Evolutionary conservation across 2,888 invertebrate species (phyloP), one percentile per base, ranked within the genome.

Genomic region (Chorisops tibialis): DNA sequence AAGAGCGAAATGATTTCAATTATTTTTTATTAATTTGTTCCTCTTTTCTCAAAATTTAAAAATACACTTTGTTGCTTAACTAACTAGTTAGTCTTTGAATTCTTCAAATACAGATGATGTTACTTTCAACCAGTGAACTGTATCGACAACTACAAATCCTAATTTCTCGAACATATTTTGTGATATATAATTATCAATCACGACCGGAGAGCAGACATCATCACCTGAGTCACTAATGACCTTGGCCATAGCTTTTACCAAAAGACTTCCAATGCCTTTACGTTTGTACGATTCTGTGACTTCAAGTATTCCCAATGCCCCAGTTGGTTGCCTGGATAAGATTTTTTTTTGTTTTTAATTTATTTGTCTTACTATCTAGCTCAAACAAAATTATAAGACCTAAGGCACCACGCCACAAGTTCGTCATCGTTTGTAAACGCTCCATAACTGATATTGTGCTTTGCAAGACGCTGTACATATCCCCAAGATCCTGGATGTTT

Each of bases 261-360:
- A 69, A 11, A 73, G 38, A 5, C 65, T 64, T 5, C 73, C 75
- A 14, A 72, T 66, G 0, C 74, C 74, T 37, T 65, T 66, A 0
- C 72, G 68, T 52, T 70, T 68, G 63, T 71, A 67, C 1, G 66
- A 50, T 3, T 73, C 71, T 41, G 69, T 69, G 1, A 73, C 72
- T 62, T 74, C 73, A 21, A 75, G 63, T 1, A 70, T 71, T 4
- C 73, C 74, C 4, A 75, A 65, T 5, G 72, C 71, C 16, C 75
- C 75, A 9, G 68, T 70, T 58, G 71, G 72, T 11, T 72, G 41
- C 35, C 73, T 73, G 51, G 11, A 62, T 38, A 19, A 43, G 1
- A n/a, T 48, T 14, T 22, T 47, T 37, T 4, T 6, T 16, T 18
- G 38, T 38, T 47, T 14, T n/a, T 35, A 30, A 30, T n/a, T n/a